phyloP scores from a whole-genome alignment of 2,113 vertebrate species.

The Isichthys henryi region DNA sequence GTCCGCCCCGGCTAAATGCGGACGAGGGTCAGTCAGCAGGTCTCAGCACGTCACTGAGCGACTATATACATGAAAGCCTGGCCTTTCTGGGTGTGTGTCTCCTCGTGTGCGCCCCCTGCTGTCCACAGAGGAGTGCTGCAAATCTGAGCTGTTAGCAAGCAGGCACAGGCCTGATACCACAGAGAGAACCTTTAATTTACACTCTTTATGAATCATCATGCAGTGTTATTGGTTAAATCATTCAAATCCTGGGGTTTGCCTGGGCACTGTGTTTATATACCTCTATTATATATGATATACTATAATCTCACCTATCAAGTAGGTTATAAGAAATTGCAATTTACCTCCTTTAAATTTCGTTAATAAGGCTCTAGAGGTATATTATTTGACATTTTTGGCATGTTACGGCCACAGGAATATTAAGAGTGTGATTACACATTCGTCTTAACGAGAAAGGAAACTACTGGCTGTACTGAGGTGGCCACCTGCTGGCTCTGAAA shows the following conservation, averaged over 20 bases:
- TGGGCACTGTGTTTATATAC: not conserved
- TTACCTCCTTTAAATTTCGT: not conserved
- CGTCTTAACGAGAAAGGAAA: not conserved
- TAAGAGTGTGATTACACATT: not conserved
- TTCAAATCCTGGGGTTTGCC: not conserved
- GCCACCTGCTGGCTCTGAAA: not conserved
- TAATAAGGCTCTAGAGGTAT: not conserved
- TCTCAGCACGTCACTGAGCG: not conserved
- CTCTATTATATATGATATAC: not conserved
- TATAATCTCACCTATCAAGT: not conserved
- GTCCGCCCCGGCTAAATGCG: not conserved
- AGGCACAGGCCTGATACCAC: conserved; percentile 50
- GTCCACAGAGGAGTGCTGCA: conserved; percentile 55
- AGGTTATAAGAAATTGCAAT: not conserved
- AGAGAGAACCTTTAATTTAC: not conserved
- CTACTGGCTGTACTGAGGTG: no score
- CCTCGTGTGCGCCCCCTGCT: conserved; percentile 50
- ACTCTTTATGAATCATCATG: not conserved
- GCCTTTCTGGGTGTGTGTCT: not conserved
- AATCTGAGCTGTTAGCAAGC: conserved; percentile 46
- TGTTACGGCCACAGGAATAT: not conserved
- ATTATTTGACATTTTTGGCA: not conserved
- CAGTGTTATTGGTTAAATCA: not conserved
- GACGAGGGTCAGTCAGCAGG: not conserved
- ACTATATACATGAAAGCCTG: not conserved